These are phyloP conservation scores for Paratrypauchen microcephalus DNA, from an alignment of 2,797 vertebrate species.

Conservation along the genomic window DNA sequence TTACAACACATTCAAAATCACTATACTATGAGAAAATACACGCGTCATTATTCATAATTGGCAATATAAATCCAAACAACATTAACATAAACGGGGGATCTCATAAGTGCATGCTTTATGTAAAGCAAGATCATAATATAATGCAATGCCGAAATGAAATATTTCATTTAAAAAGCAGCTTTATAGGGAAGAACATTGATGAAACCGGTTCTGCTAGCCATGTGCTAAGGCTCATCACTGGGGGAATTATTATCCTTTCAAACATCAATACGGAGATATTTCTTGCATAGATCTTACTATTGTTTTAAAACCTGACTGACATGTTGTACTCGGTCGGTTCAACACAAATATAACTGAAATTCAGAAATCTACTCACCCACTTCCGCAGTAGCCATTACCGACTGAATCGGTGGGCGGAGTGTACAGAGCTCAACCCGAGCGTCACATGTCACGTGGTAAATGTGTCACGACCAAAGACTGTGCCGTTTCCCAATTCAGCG, in stretches of 20 bases:
- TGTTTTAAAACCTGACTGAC: background rate
- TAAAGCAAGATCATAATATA: background rate
- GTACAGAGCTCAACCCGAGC: accelerated
- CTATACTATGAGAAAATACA: background rate
- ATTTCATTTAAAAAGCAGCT: background rate
- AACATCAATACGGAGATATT: background rate
- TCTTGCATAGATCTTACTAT: background rate
- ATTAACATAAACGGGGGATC: background rate
- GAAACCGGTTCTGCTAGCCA: conserved; percentile 14
- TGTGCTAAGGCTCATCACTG: conserved; percentile 16
- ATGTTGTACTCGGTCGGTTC: background rate
- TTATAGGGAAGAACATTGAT: background rate
- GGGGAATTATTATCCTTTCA: background rate
- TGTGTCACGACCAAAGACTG: background rate
- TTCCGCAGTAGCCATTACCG: conserved; percentile 75
- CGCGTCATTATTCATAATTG: background rate
- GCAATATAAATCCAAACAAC: background rate
- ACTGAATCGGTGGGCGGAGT: conserved; percentile 31
- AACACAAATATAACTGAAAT: background rate
- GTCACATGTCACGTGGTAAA: conserved; percentile 27
- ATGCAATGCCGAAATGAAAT: too few relatives aligned
- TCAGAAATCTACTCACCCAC: conserved; percentile 65
- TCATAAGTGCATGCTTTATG: background rate
- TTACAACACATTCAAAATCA: background rate
- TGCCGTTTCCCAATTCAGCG: too few relatives aligned